phyloP scores from a whole-genome alignment of 2,888 invertebrate species.

The Dicycla oo region DNA sequence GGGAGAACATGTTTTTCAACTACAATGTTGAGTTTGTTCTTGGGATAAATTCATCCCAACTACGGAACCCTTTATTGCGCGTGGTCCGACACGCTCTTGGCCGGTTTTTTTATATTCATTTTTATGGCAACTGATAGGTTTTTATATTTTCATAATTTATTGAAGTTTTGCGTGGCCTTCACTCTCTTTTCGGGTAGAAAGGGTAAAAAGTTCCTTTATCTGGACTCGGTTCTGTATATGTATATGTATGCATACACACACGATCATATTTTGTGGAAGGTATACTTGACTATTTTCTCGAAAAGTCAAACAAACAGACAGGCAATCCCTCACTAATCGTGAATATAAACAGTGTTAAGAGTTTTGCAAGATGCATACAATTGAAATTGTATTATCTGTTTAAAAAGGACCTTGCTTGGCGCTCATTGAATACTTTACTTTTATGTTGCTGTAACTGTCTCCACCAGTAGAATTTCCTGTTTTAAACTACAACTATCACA shows the following conservation, averaged over 20 bases:
- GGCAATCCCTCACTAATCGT: not conserved
- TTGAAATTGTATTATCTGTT: constrained; percentile 13
- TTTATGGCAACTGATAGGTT: not conserved
- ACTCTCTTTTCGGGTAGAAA: not conserved
- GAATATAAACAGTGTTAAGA: not conserved
- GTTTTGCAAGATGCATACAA: not conserved
- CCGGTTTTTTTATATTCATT: not conserved
- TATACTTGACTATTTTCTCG: not conserved
- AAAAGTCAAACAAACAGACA: not conserved
- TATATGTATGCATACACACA: not conserved
- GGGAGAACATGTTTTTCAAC: no score
- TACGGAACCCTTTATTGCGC: no score
- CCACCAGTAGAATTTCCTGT: constrained; percentile 2
- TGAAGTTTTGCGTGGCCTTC: not conserved
- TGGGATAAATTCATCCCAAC: no score
- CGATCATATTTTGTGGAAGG: no score
- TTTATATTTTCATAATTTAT: not conserved
- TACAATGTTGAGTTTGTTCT: no score
- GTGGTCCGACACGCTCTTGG: no score
- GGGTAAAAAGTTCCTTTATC: not conserved
- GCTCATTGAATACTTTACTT: constrained; percentile 2
- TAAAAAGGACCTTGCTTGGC: not conserved
- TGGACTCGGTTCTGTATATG: not conserved
- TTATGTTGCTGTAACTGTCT: constrained; percentile 2
- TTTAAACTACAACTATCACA: constrained; percentile 8